Evolutionary conservation across 2,888 invertebrate species (phyloP).

Genomic region (Volucella bombylans): DNA sequence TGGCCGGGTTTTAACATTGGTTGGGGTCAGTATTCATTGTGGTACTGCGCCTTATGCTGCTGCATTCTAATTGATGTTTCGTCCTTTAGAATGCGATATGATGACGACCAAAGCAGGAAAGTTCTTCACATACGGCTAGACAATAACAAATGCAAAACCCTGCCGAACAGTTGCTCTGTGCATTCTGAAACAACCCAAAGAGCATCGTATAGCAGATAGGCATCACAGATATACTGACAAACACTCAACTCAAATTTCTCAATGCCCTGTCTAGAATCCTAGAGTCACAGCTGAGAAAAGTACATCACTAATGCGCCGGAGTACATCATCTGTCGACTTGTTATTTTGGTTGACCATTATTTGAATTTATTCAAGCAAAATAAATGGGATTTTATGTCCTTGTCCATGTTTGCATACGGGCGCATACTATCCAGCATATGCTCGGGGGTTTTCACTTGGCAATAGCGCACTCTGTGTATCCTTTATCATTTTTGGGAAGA

Average conservation of each 20-base stretch:
- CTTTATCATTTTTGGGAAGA: slow-evolving; percentile 27
- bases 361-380: slow-evolving; percentile 74
- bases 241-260: slow-evolving; percentile 9
- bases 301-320: slow-evolving; percentile 73
- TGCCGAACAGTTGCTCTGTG: slow-evolving; percentile 37
- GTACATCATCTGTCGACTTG: slow-evolving; percentile 74
- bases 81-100: slow-evolving; percentile 62
- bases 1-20: slow-evolving; percentile 51
- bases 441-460: slow-evolving; percentile 24
- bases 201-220: neutral
- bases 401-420: slow-evolving; percentile 72
- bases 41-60: slow-evolving; percentile 63
- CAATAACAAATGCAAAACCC: slow-evolving; percentile 64
- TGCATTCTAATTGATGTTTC: slow-evolving; percentile 70
- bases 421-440: slow-evolving; percentile 61
- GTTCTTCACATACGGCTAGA: slow-evolving; percentile 36
- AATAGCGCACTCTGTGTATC: slow-evolving; percentile 4
- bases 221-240: neutral
- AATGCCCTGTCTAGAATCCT: slow-evolving; percentile 40
- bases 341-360: slow-evolving; percentile 74
- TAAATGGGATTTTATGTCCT: slow-evolving; percentile 74
- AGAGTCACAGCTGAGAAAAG: slow-evolving; percentile 74
- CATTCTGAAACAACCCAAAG: neutral
- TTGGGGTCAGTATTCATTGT: slow-evolving; percentile 52
- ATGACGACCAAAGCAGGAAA: slow-evolving; percentile 68